phyloP scores from a whole-genome alignment of 2,797 vertebrate genomes.

The Catharus ustulatus region DNA sequence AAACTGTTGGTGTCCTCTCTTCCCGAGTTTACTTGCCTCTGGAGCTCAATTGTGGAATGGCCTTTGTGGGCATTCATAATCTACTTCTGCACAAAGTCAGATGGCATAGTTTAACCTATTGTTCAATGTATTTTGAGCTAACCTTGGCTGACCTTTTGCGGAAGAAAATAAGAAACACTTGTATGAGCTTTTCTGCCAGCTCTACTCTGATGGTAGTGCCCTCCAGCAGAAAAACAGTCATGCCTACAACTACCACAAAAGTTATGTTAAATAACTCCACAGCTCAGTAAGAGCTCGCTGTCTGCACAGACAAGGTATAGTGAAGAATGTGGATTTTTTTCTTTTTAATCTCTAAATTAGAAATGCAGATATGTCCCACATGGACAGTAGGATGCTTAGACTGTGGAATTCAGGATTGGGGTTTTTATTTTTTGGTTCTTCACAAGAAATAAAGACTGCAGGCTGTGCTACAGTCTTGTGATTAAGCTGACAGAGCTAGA shows the following conservation, averaged over 20 bases:
- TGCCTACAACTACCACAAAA: background rate
- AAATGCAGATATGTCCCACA: background rate
- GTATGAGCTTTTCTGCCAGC: background rate
- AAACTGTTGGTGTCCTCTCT: background rate
- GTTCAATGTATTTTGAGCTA: slow-evolving; percentile 19
- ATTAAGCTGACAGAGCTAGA: slow-evolving; percentile 2
- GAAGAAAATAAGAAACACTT: slow-evolving; percentile 11
- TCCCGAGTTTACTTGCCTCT: background rate
- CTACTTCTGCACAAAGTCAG: background rate
- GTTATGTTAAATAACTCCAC: background rate
- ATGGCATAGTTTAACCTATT: background rate
- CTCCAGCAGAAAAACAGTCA: background rate
- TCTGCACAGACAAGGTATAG: background rate
- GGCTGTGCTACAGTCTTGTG: background rate
- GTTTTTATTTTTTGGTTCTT: background rate
- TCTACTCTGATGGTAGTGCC: background rate
- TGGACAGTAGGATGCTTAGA: background rate
- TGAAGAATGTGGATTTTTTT: background rate
- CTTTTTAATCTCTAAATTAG: background rate
- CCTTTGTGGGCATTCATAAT: background rate
- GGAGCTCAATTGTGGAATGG: background rate
- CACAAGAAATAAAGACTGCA: background rate
- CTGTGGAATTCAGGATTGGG: background rate
- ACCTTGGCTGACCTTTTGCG: slow-evolving; percentile 30
- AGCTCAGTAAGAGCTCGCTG: background rate